phyloP scores from a whole-genome alignment of 1,140 invertebrate species.

The Maconellicoccus hirsutus region DNA sequence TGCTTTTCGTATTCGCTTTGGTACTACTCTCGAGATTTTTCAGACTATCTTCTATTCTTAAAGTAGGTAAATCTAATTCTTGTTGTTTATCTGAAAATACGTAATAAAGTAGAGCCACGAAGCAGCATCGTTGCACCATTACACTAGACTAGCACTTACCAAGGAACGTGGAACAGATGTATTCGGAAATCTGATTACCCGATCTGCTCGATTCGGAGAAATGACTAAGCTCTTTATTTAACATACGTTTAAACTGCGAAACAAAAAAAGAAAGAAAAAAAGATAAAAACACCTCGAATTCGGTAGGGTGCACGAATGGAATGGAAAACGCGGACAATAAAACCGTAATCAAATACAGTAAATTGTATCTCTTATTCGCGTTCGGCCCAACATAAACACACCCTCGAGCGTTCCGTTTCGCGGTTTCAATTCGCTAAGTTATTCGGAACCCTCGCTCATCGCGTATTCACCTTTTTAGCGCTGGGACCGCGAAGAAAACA shows the following conservation, averaged over 20 bases:
- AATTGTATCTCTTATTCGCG: no score
- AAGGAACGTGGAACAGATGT: constrained; percentile 96
- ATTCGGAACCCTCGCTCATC: no score
- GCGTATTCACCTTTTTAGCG: no score
- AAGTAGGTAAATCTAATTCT: constrained; percentile 80
- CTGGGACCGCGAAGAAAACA: no score
- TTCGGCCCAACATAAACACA: no score
- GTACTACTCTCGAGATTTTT: constrained; percentile 33
- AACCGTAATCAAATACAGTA: neutral
- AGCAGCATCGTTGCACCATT: no score
- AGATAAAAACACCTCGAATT: neutral
- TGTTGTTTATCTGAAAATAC: constrained; percentile 93
- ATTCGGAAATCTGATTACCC: constrained; percentile 97
- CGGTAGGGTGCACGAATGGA: no score
- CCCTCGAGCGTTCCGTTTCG: no score
- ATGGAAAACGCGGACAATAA: no score
- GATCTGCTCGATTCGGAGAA: constrained; percentile 98
- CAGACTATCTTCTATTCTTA: constrained; percentile 62
- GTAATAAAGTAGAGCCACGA: no score
- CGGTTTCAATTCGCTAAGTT: no score
- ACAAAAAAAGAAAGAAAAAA: constrained; percentile 26
- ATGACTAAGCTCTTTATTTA: constrained; percentile 97
- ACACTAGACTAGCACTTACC: no score
- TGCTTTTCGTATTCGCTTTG: constrained; percentile 24
- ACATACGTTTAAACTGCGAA: constrained; percentile 96